These are phyloP conservation scores for Hydropotes inermis DNA, from an alignment of 2,113 vertebrate genomes.

Conservation along the genomic window DNA sequence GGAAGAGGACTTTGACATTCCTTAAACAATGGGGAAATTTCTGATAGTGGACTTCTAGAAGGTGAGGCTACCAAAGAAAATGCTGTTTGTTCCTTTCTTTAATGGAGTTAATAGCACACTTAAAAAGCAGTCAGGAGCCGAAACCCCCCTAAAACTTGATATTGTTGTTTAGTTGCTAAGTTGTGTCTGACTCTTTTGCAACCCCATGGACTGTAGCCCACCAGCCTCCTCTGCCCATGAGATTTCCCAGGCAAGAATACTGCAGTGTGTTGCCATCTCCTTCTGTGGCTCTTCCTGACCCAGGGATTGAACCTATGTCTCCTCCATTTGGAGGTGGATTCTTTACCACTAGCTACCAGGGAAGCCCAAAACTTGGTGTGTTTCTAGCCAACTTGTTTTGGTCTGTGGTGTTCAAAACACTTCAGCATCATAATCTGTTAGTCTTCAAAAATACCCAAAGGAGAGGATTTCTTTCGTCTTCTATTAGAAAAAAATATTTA, in stretches of 20 bases:
- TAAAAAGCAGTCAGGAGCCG: not conserved
- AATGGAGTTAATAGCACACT: not conserved
- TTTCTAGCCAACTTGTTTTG: not conserved
- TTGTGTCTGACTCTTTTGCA: fast-evolving
- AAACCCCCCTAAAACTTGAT: not conserved
- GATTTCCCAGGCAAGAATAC: not conserved
- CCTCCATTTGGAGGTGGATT: not conserved
- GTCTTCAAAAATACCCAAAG: not conserved
- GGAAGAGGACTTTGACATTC: not conserved
- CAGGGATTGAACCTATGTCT: not conserved
- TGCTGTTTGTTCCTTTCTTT: not conserved
- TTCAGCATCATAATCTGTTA: not conserved
- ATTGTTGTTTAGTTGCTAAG: not conserved
- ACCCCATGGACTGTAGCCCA: not conserved
- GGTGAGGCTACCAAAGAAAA: not conserved
- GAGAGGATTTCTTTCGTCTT: not conserved
- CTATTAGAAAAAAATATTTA: not conserved
- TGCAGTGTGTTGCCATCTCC: not conserved
- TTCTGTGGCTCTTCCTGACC: not conserved
- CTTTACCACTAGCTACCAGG: not conserved
- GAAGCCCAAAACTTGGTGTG: not conserved
- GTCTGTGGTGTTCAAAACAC: not conserved
- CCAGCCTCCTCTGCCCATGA: not conserved
- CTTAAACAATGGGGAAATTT: not conserved
- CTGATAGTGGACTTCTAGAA: not conserved